A percentile compares a stretch with the other conserved stretches of the same genome.
phyloP scores from a whole-genome alignment of 2,113 vertebrate genomes.

The Onychostoma macrolepis region DNA sequence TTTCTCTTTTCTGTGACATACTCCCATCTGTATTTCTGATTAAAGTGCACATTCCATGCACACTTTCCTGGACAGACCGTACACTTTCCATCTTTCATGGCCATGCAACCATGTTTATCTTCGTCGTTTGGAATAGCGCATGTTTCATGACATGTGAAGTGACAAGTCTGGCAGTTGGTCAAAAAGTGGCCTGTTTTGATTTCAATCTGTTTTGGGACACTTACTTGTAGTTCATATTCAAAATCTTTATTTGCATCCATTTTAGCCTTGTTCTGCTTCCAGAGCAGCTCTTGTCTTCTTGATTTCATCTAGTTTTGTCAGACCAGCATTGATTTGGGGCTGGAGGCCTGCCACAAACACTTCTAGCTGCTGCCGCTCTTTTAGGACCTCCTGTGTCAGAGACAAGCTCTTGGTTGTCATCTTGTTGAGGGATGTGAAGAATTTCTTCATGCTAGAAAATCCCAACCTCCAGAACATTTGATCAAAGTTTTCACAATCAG shows the following conservation, averaged over 20 bases:
- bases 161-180: constrained; percentile 8
- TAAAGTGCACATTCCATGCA: too few species aligned
- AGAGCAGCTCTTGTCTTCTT: constrained; percentile 38
- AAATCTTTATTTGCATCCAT: constrained; percentile 55
- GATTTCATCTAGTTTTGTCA: constrained; percentile 38
- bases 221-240: constrained; percentile 44
- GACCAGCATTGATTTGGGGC: constrained; percentile 24
- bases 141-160: constrained; percentile 45
- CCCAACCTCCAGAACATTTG: constrained; percentile 49
- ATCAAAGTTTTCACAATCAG: constrained; percentile 49
- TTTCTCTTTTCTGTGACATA: neutral
- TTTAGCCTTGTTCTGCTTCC: constrained; percentile 35
- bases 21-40: too few species aligned
- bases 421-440: neutral
- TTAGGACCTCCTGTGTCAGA: constrained; percentile 28
- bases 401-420: constrained; percentile 39
- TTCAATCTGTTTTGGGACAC: neutral
- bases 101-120: neutral
- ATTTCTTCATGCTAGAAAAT: constrained; percentile 25
- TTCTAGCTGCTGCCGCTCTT: constrained; percentile 32
- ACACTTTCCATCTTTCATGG: too few species aligned
- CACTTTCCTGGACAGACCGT: too few species aligned
- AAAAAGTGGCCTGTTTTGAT: neutral
- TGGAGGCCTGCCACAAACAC: constrained; percentile 6
- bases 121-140: rapidly evolving